phyloP scores from a whole-genome alignment of 2,888 invertebrate genomes.

The Caenorhabditis sulstoni region DNA sequence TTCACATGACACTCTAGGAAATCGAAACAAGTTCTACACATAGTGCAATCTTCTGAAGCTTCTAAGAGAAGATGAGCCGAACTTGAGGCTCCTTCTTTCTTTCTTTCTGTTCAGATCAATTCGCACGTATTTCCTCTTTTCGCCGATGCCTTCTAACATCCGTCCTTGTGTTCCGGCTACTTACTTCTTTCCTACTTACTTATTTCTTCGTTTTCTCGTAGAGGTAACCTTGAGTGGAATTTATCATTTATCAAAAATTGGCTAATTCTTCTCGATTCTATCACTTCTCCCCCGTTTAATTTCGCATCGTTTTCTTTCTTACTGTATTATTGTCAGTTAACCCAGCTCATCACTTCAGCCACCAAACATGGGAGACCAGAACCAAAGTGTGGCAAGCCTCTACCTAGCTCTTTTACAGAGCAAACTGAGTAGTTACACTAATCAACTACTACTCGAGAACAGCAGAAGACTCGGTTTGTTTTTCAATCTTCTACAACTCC shows the following conservation, averaged over 20 bases:
- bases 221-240: conserved; percentile 44
- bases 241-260: conserved; percentile 51
- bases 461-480: background rate
- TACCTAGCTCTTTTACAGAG: conserved; percentile 29
- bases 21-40: no score
- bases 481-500: background rate
- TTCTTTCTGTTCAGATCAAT: no score
- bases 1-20: no score
- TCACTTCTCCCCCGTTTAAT: conserved; percentile 19
- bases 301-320: conserved; percentile 7
- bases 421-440: conserved; percentile 23
- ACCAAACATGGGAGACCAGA: conserved; percentile 34
- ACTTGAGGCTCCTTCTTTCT: no score
- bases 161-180: background rate
- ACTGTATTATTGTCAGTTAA: background rate
- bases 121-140: no score
- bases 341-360: background rate
- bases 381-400: conserved; percentile 18
- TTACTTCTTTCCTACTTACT: background rate
- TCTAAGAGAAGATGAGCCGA: no score
- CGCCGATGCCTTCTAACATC: no score
- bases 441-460: background rate
- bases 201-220: no score
- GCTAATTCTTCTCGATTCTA: conserved; percentile 21
- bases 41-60: no score